phyloP scores from a whole-genome alignment of 2,888 invertebrate species.

The Oxyteleia sp. region DNA sequence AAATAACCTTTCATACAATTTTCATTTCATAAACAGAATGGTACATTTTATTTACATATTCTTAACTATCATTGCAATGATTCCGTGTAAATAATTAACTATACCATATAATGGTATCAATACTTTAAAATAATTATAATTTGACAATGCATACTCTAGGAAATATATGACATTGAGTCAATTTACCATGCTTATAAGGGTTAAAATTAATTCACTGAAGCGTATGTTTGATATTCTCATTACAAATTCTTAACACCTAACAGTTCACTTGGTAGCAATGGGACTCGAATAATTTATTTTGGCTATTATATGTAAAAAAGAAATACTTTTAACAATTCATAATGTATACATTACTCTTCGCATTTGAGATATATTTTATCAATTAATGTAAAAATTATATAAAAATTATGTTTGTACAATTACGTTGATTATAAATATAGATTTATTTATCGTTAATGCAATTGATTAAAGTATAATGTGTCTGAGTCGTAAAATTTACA shows the following conservation, averaged over 20 bases:
- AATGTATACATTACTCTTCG: slow-evolving; percentile 29
- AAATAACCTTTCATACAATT: too few relatives aligned
- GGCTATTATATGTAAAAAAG: too few relatives aligned
- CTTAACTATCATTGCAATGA: too few relatives aligned
- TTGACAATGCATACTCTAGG: too few relatives aligned
- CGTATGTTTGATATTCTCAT: slow-evolving; percentile 11
- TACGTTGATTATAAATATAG: slow-evolving; percentile 37
- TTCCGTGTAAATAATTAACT: too few relatives aligned
- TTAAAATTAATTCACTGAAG: slow-evolving; percentile 2
- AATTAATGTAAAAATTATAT: slow-evolving; percentile 47
- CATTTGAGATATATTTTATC: slow-evolving; percentile 10
- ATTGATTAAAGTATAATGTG: too few relatives aligned
- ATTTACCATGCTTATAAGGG: slow-evolving; percentile 50
- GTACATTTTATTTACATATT: too few relatives aligned
- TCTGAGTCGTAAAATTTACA: not conserved
- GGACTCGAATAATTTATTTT: slow-evolving; percentile 25
- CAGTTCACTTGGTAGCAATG: slow-evolving; percentile 40
- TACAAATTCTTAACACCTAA: slow-evolving; percentile 12
- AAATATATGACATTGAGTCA: too few relatives aligned
- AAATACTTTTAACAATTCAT: slow-evolving; percentile 42
- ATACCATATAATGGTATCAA: too few relatives aligned
- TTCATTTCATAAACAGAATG: too few relatives aligned
- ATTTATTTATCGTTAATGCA: too few relatives aligned
- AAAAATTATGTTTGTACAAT: slow-evolving; percentile 52
- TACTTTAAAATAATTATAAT: too few relatives aligned